A percentile compares a stretch with the other conserved stretches of the same genome.
These are phyloP conservation scores for Spisula solida DNA, from an alignment of 2,888 invertebrate species.

Conservation along the genomic window DNA sequence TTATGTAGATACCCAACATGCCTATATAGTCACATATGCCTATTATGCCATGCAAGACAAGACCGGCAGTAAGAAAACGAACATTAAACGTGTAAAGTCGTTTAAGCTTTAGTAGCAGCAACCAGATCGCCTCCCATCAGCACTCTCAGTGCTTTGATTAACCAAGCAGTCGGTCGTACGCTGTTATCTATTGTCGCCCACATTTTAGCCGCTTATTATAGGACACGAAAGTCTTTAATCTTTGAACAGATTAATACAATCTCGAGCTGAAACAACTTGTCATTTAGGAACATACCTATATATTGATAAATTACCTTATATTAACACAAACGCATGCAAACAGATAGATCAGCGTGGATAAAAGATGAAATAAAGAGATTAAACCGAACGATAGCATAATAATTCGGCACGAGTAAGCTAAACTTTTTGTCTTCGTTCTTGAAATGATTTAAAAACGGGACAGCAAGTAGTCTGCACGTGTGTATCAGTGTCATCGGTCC, in stretches of 20 bases:
- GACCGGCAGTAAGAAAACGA: too few relatives aligned
- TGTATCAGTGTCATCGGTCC: not conserved
- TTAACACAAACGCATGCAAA: slow-evolving; percentile 30
- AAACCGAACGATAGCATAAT: slow-evolving; percentile 21
- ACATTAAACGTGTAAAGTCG: too few relatives aligned
- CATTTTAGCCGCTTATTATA: not conserved
- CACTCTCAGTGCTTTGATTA: too few relatives aligned
- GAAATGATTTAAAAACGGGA: not conserved
- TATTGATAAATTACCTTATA: slow-evolving; percentile 36
- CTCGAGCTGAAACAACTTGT: slow-evolving; percentile 32
- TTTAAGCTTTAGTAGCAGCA: too few relatives aligned
- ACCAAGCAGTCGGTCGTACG: not conserved
- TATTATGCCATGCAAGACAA: too few relatives aligned
- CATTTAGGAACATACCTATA: slow-evolving; percentile 23
- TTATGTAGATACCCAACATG: too few relatives aligned
- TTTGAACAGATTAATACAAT: slow-evolving; percentile 16
- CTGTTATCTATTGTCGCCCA: not conserved
- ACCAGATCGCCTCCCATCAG: too few relatives aligned
- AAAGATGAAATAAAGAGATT: slow-evolving; percentile 20
- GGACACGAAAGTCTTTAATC: slow-evolving; percentile 16
- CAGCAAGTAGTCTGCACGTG: not conserved
- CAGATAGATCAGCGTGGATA: slow-evolving; percentile 25
- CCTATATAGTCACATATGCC: too few relatives aligned
- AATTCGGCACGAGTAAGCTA: slow-evolving; percentile 14
- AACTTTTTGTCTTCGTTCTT: not conserved